Base-by-base conservation (phyloP, 2,888 invertebrate species). In the Eulithis testata region DNA sequence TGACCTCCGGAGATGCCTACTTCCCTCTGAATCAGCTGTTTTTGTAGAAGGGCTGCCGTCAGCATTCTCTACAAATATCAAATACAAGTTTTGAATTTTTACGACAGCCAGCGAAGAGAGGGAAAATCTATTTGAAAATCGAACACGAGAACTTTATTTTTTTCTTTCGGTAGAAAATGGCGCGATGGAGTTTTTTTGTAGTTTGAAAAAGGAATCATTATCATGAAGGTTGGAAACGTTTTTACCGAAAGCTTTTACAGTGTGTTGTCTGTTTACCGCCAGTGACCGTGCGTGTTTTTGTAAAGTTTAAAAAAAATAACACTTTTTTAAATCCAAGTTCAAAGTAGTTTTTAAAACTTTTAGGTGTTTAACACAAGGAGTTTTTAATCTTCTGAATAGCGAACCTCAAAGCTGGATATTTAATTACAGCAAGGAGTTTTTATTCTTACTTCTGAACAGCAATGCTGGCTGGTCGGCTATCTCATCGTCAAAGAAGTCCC, bases 391-490 rank as follows among this genome's bases (percentile, higher is more conserved):
- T 31, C 31, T 31, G 31, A 6, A 7, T 40, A 8, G 40, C 3
- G 40, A 8, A 40, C 40, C 8, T 9, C 9, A 40, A 5, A 2
- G 40, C 31, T 31, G 31, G 31, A 31, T 31, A 40, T 40, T 40
- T 8, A 40, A 7, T 40, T 40, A 40, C 40, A 5, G 40, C 40
- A 40, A 40, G 40, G 40, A 40, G 40, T 40, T 40, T 40, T 40
- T 40, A 40, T 50, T 68, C 79, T 94, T 94, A 86, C 96, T 96
- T 81, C 96, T 95, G 79, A 97, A 97, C 11, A 97, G 93, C 70
- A 98, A 84, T 1, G 96, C 97, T 11, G 98, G 98, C 81, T 98
- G 98, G 89, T 98, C 98, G 50, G 97, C 97, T 68, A 98, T 98
- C 87, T 98, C 98, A 77, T 98, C 98, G 78, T 98, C 98, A 68